These are phyloP conservation scores for Kuschelorhynchus macadamiae DNA, from an alignment of 2,888 invertebrate species.

Conservation along the genomic window DNA sequence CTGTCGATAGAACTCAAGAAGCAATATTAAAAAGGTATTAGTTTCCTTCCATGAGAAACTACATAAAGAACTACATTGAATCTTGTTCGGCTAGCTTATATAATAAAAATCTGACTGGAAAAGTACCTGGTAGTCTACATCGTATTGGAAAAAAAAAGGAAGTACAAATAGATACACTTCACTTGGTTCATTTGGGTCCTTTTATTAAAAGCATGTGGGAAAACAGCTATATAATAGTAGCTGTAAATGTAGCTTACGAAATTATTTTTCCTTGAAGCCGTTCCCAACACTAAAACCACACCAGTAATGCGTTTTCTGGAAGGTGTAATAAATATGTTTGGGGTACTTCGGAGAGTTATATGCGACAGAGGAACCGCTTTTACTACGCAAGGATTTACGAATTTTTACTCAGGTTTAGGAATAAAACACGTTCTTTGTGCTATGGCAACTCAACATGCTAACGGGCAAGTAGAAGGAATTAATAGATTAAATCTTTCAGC, in stretches of 20 bases:
- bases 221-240: conserved; percentile 4
- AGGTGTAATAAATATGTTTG: not conserved
- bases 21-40: conserved; percentile 51
- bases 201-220: not conserved
- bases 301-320: conserved; percentile 24
- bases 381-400: conserved; percentile 45
- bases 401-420: conserved; percentile 39
- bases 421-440: conserved; percentile 53
- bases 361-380: conserved; percentile 52
- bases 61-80: conserved; percentile 48
- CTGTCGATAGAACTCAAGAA: conserved; percentile 52
- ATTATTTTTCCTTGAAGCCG: conserved; percentile 39
- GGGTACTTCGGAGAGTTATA: conserved; percentile 33
- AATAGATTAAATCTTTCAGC: conserved; percentile 51
- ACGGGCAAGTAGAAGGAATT: conserved; percentile 55
- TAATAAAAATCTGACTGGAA: conserved; percentile 57
- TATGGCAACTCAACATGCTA: conserved; percentile 55
- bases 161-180: conserved; percentile 56
- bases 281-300: conserved; percentile 33
- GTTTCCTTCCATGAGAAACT: conserved; percentile 55
- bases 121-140: conserved; percentile 41
- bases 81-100: conserved; percentile 60
- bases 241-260: conserved; percentile 56
- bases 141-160: not conserved
- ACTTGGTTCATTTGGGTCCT: conserved; percentile 53